These are phyloP conservation scores for Chiloscyllium plagiosum DNA, from an alignment of 2,113 vertebrate genomes.

Conservation along the genomic window DNA sequence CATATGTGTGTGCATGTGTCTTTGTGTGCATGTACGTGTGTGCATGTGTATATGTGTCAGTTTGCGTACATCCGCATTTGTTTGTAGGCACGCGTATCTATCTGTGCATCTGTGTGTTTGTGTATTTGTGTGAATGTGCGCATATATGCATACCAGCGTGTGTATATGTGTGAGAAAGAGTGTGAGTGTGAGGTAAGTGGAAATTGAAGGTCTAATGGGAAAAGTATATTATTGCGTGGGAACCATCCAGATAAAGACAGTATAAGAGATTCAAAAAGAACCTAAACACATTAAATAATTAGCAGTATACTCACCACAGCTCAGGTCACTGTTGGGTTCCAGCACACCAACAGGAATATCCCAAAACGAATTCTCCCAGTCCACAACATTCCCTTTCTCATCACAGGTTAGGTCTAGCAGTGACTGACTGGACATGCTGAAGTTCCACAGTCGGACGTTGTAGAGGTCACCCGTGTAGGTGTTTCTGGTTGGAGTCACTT, in stretches of 20 bases:
- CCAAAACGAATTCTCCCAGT: constrained; percentile 91
- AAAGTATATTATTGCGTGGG: not conserved
- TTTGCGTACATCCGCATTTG: no score
- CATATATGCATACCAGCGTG: no score
- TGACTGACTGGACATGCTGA: constrained; percentile 60
- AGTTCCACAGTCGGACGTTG: constrained; percentile 88
- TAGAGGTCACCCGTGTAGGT: constrained; percentile 77
- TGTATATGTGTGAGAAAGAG: no score
- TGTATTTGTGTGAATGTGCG: no score
- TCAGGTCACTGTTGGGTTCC: constrained; percentile 76
- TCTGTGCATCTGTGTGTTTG: no score
- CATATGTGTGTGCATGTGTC: no score
- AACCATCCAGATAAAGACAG: not conserved
- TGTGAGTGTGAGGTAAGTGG: not conserved
- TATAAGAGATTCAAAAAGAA: not conserved
- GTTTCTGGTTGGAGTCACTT: constrained; percentile 47
- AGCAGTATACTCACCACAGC: constrained; percentile 79
- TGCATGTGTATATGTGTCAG: no score
- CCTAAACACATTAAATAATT: not conserved
- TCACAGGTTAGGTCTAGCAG: constrained; percentile 72
- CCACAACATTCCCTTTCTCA: constrained; percentile 70
- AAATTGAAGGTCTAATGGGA: not conserved
- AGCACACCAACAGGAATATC: constrained; percentile 65
- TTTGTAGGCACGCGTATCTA: no score
- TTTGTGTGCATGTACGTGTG: no score